A percentile compares a stretch with the other conserved stretches of the same genome.
These are phyloP conservation scores for Numenius phaeopus DNA, from an alignment of 2,797 vertebrate genomes.

Conservation along the genomic window DNA sequence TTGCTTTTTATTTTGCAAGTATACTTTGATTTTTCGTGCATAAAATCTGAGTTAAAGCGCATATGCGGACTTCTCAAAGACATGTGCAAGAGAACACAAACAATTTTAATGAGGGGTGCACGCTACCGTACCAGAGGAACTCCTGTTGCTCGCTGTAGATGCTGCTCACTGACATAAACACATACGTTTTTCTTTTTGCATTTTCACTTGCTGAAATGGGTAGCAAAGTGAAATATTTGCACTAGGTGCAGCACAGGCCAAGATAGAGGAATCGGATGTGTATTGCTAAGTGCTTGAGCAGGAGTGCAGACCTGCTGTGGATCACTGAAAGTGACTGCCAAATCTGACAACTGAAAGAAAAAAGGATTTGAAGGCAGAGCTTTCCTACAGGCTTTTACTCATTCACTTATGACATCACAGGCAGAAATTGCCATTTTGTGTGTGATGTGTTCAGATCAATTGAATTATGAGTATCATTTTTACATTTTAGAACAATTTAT, in stretches of 20 bases:
- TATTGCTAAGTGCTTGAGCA: neutral
- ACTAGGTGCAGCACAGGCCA: neutral
- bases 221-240: neutral
- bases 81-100: neutral
- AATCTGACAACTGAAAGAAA: neutral
- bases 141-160: neutral
- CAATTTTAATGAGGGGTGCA: neutral
- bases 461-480: constrained; percentile 50
- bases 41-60: neutral
- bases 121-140: neutral
- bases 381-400: neutral
- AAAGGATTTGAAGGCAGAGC: neutral
- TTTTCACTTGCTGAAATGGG: neutral
- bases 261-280: neutral
- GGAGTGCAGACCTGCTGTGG: neutral
- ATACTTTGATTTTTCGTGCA: neutral
- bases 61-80: neutral
- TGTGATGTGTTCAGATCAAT: neutral
- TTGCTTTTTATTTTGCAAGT: neutral
- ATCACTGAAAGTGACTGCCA: neutral
- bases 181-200: neutral
- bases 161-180: neutral
- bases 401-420: neutral
- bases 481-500: constrained; percentile 26
- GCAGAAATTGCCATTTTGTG: constrained; percentile 5